A percentile compares a stretch with the other conserved stretches of the same genome.
Conservation (phyloP, 2,113 vertebrate genomes). For the Apeltes quadracus region DNA sequence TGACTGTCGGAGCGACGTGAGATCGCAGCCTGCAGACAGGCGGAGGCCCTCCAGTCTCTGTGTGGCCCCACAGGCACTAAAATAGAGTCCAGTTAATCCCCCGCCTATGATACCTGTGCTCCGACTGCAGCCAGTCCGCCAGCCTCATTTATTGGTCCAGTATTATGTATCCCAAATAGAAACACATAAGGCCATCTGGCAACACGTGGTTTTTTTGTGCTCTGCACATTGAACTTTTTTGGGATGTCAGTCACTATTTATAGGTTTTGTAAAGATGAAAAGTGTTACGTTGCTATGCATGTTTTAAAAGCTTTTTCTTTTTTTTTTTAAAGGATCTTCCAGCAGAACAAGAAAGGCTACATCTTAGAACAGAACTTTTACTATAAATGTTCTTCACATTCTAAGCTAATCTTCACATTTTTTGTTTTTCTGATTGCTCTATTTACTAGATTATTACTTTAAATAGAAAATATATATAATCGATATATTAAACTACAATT, state of each 20-base stretch:
- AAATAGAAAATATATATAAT: background rate
- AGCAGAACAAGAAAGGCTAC: background rate
- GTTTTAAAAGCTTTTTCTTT: constrained; percentile 13
- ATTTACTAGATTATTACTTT: background rate
- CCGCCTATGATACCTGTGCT: constrained; percentile 63
- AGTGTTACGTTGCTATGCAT: constrained; percentile 1
- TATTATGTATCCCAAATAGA: constrained; percentile 69
- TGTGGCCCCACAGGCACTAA: constrained; percentile 57
- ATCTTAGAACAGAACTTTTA: constrained; percentile 8
- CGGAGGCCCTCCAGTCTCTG: constrained; percentile 61
- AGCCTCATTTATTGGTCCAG: constrained; percentile 46
- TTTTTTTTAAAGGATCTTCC: background rate
- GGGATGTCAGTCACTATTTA: constrained; percentile 32
- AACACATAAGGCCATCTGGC: constrained; percentile 40
- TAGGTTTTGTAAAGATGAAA: constrained; percentile 29
- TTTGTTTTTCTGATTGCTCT: background rate
- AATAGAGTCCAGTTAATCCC: constrained; percentile 79
- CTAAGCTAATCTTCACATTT: background rate
- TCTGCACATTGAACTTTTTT: background rate
- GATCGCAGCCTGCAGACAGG: constrained; percentile 24
- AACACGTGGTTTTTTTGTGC: constrained; percentile 19
- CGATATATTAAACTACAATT: background rate
- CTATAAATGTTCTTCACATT: background rate
- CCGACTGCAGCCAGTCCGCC: constrained; percentile 35
- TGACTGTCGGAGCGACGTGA: constrained; percentile 37